phyloP scores from a whole-genome alignment of 2,888 invertebrate genomes.

The Agelastica alni region DNA sequence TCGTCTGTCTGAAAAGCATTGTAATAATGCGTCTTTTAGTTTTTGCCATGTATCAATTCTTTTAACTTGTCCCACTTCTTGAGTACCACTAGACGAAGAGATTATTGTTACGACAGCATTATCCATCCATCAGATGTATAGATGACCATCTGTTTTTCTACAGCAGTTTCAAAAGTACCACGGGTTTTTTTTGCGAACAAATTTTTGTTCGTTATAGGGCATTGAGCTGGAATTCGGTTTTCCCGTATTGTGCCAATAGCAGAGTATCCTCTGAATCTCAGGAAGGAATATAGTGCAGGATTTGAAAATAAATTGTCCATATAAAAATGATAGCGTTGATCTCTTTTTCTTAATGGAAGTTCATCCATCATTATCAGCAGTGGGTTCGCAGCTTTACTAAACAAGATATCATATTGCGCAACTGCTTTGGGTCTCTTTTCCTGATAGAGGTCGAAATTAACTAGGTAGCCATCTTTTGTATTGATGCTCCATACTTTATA shows the following conservation, averaged over 20 bases:
- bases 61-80: too few species aligned
- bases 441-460: slow-evolving; percentile 45
- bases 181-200: slow-evolving; percentile 23
- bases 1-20: too few species aligned
- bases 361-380: not conserved
- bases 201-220: not conserved
- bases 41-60: too few species aligned
- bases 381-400: slow-evolving; percentile 19
- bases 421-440: slow-evolving; percentile 31
- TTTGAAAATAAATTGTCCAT: not conserved
- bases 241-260: slow-evolving; percentile 25
- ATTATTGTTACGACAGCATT: slow-evolving; percentile 30
- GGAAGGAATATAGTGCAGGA: slow-evolving; percentile 2
- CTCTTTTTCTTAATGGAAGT: not conserved
- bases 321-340: not conserved
- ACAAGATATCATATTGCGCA: slow-evolving; percentile 1
- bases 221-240: slow-evolving; percentile 9
- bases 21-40: too few species aligned
- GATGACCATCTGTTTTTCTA: slow-evolving; percentile 21
- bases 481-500: slow-evolving; percentile 44
- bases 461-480: slow-evolving; percentile 39
- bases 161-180: slow-evolving; percentile 24
- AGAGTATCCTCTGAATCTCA: slow-evolving; percentile 3
- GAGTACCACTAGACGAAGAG: too few species aligned
- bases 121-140: slow-evolving; percentile 28